These are phyloP conservation scores for Leptopilina drosophilae DNA, from an alignment of 2,888 invertebrate species.

Conservation along the genomic window DNA sequence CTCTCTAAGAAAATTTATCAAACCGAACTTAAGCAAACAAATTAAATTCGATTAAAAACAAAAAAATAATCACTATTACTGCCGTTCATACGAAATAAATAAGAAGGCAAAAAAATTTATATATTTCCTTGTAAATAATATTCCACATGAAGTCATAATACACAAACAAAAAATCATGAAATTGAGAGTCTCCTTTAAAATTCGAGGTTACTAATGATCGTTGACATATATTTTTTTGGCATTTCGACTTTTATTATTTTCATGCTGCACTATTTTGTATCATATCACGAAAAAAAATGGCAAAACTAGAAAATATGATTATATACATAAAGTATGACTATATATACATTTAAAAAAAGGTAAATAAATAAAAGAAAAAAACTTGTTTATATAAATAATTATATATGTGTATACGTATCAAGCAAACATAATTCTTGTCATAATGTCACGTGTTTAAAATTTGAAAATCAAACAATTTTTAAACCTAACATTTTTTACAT, in stretches of 20 bases:
- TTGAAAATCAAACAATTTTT: not conserved
- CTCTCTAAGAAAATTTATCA: too few relatives aligned
- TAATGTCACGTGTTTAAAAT: not conserved
- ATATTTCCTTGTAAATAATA: too few relatives aligned
- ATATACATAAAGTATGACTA: conserved; percentile 27
- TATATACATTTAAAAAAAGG: not conserved
- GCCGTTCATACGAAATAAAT: too few relatives aligned
- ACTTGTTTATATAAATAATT: conserved; percentile 52
- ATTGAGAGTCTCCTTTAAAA: not conserved
- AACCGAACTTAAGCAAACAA: too few relatives aligned
- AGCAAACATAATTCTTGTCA: not conserved
- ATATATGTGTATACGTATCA: conserved; percentile 59
- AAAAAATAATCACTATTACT: too few relatives aligned
- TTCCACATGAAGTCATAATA: too few relatives aligned
- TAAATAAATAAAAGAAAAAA: conserved; percentile 27
- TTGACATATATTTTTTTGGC: conserved; percentile 19
- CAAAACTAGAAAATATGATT: conserved; percentile 30
- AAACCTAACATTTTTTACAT: too few relatives aligned
- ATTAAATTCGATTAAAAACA: too few relatives aligned
- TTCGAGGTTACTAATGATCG: conserved; percentile 5
- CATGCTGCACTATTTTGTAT: conserved; percentile 36
- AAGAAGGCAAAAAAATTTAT: too few relatives aligned
- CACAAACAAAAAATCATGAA: not conserved
- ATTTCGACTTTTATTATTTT: conserved; percentile 2
- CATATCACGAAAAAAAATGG: conserved; percentile 33